Conservation (phyloP, 2,888 invertebrate species). For the Eucera pruinosa region DNA sequence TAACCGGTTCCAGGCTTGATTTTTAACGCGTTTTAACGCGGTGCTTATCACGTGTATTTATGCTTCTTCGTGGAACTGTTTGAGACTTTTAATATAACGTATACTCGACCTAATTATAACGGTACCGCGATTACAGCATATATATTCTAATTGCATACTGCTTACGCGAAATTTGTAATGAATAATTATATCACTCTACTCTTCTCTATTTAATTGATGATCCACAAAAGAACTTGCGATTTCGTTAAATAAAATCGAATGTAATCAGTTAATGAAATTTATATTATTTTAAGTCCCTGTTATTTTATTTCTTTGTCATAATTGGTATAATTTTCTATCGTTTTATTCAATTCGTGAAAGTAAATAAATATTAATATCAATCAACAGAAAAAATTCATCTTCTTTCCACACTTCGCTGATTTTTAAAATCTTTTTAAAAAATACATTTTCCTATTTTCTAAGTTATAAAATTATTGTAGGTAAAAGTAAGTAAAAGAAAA, state of each 20-base stretch:
- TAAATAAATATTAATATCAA: conserved; percentile 1
- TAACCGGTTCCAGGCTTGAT: conserved; percentile 41
- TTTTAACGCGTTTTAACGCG: conserved; percentile 19
- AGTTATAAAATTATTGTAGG: too few relatives aligned
- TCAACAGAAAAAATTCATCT: background rate
- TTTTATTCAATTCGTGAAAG: background rate
- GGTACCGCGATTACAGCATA: conserved; percentile 47
- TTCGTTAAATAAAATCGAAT: background rate
- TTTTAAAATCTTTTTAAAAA: too few relatives aligned
- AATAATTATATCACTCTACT: background rate
- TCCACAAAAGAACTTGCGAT: background rate
- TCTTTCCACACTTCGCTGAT: too few relatives aligned
- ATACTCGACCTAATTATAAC: conserved; percentile 54
- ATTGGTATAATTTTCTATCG: background rate
- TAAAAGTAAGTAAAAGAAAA: background rate
- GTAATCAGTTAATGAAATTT: background rate
- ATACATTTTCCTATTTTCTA: background rate
- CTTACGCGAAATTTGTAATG: background rate
- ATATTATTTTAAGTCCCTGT: too few relatives aligned
- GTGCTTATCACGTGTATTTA: too few relatives aligned
- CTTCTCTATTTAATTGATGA: background rate
- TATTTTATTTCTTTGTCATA: background rate
- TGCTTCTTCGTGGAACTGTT: conserved; percentile 15
- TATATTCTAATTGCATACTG: conserved; percentile 39
- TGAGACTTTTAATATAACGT: conserved; percentile 32